Evolutionary conservation across 2,113 vertebrate species (phyloP), one percentile per base, ranked within the genome.

Genomic region (Acanthochromis polyacanthus): DNA sequence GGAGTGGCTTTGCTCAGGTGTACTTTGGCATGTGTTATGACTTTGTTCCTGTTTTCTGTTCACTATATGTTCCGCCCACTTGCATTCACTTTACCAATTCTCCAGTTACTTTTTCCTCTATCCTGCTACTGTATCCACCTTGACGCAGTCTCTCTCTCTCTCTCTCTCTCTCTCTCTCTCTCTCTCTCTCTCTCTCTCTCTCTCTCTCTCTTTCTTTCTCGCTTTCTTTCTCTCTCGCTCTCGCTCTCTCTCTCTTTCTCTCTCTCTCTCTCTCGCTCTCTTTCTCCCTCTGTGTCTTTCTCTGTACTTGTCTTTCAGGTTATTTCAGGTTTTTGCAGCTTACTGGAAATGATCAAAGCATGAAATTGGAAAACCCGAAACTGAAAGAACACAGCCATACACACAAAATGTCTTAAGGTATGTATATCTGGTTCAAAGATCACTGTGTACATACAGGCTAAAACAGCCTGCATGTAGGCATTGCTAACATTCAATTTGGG

Each of bases 1-100:
- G 88, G 88, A 90, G 75, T 88, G 67, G 58, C 72, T 64, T 59
- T 57, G 11, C 74, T 80, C 89, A 92, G 92, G 88, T 93, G 93
- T 81, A 94, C 93, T 93, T 94, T 93, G 91, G 80, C 76, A 74
- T 38, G 53, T 87, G 60, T 87, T 86, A 84, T 85, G 70, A 68
- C 51, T 17, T 64, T 46, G 84, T 94, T 93, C 92, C 92, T 86
- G 90, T 90, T 92, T 88, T 87, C 77, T 69, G 76, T 25, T 83
- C 71, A 11, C 48, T 68, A 17, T 19, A 65, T 23, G 80, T 48
- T 10, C 81, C 75, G 1, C 88, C 88, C 81, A 84, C 83, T 81
- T 67, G 14, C 11, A 30, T 61, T 60, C 25, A 70, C 52, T 58
- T 4, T 73, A 50, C 16, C 50, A 9, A 65, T 30, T 68, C 3